phyloP scores from a whole-genome alignment of 2,113 vertebrate species.

The Pollimyrus isidori region DNA sequence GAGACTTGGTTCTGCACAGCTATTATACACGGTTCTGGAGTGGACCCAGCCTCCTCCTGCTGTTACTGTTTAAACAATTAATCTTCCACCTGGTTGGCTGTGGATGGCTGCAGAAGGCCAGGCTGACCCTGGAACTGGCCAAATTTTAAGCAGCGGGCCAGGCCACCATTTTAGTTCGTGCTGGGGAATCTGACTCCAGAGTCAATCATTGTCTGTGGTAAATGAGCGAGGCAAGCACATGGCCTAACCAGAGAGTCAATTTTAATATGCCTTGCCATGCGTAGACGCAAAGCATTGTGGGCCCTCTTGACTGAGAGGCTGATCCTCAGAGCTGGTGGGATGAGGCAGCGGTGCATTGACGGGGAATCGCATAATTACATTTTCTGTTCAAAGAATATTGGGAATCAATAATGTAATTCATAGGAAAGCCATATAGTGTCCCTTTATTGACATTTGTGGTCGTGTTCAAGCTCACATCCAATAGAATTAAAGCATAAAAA shows the following conservation, averaged over 20 bases:
- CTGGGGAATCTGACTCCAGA: background rate
- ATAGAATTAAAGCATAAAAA: slow-evolving; percentile 47
- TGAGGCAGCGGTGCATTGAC: slow-evolving; percentile 23
- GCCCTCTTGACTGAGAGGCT: slow-evolving; percentile 31
- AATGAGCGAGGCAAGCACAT: background rate
- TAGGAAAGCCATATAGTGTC: slow-evolving; percentile 56
- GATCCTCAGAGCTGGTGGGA: slow-evolving; percentile 31
- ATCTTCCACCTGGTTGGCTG: slow-evolving; percentile 26
- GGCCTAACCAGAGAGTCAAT: background rate
- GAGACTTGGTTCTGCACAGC: slow-evolving; percentile 18
- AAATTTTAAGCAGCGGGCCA: slow-evolving; percentile 1
- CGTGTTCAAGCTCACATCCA: slow-evolving; percentile 46
- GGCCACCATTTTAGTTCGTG: slow-evolving; percentile 14
- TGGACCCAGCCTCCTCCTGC: slow-evolving; percentile 7
- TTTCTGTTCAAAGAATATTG: slow-evolving; percentile 75
- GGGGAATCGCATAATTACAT: slow-evolving; percentile 78
- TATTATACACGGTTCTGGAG: slow-evolving; percentile 18
- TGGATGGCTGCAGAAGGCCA: background rate
- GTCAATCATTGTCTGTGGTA: background rate
- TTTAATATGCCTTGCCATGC: background rate
- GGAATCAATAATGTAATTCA: slow-evolving; percentile 83
- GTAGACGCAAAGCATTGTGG: slow-evolving; percentile 12
- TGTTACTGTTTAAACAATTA: slow-evolving; percentile 41
- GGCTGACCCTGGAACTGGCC: background rate
- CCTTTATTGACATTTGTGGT: slow-evolving; percentile 53